A percentile compares a stretch with the other conserved stretches of the same genome.
Evolutionary conservation across 2,797 vertebrate species (phyloP).

Genomic region (Spinibarbus caldwelli): DNA sequence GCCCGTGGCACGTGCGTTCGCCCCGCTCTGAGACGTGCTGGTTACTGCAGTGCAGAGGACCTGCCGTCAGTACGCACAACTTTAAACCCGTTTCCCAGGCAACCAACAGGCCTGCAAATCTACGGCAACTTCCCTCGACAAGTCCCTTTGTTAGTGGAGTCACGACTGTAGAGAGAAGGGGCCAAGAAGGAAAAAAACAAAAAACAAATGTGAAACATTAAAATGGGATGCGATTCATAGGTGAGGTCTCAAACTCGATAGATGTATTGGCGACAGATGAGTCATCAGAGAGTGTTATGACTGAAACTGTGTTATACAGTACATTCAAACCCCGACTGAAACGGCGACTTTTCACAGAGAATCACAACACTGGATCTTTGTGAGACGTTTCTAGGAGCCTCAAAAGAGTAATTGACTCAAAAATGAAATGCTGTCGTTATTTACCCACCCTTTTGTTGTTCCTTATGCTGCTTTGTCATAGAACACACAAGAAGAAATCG

Average conservation of each 20-base stretch:
- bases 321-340: slow-evolving; percentile 16
- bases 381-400: not conserved
- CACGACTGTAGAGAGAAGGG: slow-evolving; percentile 74
- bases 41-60: slow-evolving; percentile 84
- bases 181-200: slow-evolving; percentile 47
- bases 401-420: not conserved
- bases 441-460: not conserved
- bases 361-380: not conserved
- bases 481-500: not conserved
- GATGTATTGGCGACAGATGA: slow-evolving; percentile 37
- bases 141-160: slow-evolving; percentile 82
- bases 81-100: slow-evolving; percentile 81
- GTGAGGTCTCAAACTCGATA: slow-evolving; percentile 28
- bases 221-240: slow-evolving; percentile 41
- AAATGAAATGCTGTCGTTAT: not conserved
- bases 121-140: slow-evolving; percentile 79
- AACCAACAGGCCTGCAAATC: slow-evolving; percentile 84
- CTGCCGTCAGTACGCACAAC: slow-evolving; percentile 76
- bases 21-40: slow-evolving; percentile 44
- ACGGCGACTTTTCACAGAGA: not conserved
- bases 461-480: not conserved
- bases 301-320: slow-evolving; percentile 26
- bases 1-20: slow-evolving; percentile 44
- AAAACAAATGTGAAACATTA: slow-evolving; percentile 39
- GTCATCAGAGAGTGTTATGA: slow-evolving; percentile 31